Conservation (phyloP, 1,140 invertebrate genomes). For the Lineus longissimus region DNA sequence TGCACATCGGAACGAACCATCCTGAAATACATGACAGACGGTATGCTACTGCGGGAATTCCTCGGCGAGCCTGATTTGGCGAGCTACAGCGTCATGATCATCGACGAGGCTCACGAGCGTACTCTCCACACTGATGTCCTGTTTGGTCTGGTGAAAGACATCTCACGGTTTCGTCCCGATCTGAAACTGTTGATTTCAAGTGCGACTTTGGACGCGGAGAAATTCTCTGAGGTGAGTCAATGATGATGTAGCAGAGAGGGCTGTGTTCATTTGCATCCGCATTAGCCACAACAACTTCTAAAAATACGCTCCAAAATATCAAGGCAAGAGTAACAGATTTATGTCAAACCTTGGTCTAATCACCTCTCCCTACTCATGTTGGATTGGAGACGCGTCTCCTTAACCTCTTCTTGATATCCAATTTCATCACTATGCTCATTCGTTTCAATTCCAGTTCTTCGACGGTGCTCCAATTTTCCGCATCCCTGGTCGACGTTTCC, state of each 20-base stretch:
- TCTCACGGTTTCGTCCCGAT: constrained; percentile 88
- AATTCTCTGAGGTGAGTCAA: constrained; percentile 74
- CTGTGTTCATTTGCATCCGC: too few relatives aligned
- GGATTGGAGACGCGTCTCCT: too few relatives aligned
- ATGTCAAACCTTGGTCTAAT: background rate
- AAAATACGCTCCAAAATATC: too few relatives aligned
- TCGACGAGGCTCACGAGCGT: constrained; percentile 98
- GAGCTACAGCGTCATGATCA: constrained; percentile 95
- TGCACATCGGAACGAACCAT: constrained; percentile 69
- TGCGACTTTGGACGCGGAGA: constrained; percentile 95
- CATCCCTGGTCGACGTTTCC: constrained; percentile 81
- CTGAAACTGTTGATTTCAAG: constrained; percentile 96
- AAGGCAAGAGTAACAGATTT: background rate
- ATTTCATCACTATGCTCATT: too few relatives aligned
- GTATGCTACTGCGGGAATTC: constrained; percentile 95
- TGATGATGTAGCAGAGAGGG: background rate
- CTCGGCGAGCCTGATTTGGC: constrained; percentile 92
- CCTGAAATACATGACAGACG: constrained; percentile 99
- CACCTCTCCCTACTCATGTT: too few relatives aligned
- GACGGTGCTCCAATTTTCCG: constrained; percentile 97
- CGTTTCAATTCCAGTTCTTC: constrained; percentile 71
- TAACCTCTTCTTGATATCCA: too few relatives aligned
- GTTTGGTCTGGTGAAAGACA: constrained; percentile 98
- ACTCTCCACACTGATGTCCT: constrained; percentile 97
- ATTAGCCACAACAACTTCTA: too few relatives aligned